Evolutionary conservation across 2,888 invertebrate genomes (phyloP), one percentile per base, ranked within the genome.

Genomic region (Nysson spinosus): DNA sequence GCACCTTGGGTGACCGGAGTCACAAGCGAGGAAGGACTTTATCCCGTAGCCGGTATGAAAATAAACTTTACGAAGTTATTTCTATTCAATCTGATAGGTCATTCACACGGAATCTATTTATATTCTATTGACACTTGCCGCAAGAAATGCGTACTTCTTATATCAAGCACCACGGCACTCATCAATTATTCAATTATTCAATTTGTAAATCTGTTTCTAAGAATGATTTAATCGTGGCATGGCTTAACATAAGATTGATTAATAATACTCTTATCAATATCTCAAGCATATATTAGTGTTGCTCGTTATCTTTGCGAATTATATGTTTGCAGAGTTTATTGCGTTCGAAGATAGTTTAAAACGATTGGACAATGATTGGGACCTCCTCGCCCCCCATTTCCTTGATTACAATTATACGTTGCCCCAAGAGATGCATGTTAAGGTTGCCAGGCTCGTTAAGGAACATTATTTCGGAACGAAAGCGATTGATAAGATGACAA

Each of bases 1-100:
- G 75, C 93, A 5, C 95, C 95, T 0, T 92, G 94, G 89, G 89
- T 95, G 50, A 89, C 91, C 1, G 91, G 92, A 1, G 90, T 92
- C 43, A 91, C 92, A 0, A 90, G 91, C 16, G 91, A 93, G 46
- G 95, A 95, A 85, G 95, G 95, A 52, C 88, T 93, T 14, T 94
- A 92, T 77, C 93, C 94, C 20, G 92, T 91, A 32, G 91, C 91
- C 79, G 90, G 93, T 93, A 86, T 39, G 6, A 28, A 28, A 9
- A 16, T n/a, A 34, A 24, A 14, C n/a, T n/a, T n/a, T n/a, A n/a
- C n/a, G n/a, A n/a, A n/a, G n/a, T n/a, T n/a, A n/a, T n/a, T n/a
- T n/a, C n/a, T n/a, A n/a, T n/a, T n/a, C n/a, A n/a, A n/a, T n/a
- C n/a, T n/a, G n/a, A n/a, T n/a, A n/a, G n/a, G n/a, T n/a, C n/a